Evolutionary conservation across 2,888 invertebrate species (phyloP).

Genomic region (Tholera decimalis): DNA sequence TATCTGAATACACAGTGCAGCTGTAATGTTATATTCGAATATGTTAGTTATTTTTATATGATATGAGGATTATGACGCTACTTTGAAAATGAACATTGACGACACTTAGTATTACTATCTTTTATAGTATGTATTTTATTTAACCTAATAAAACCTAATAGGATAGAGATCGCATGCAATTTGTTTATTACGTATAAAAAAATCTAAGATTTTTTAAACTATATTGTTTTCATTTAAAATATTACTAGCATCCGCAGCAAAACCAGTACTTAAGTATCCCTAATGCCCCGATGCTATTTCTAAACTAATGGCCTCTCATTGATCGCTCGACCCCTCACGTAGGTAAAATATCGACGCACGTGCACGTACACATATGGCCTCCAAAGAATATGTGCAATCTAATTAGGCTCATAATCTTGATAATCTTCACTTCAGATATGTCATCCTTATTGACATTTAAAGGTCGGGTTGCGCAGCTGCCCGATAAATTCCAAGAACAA

Average conservation of each 20-base stretch:
- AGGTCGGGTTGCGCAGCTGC: constrained; percentile 56
- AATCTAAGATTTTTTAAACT: too few species aligned
- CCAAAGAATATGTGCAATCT: constrained; percentile 67
- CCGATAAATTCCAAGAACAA: constrained; percentile 29
- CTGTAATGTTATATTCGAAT: background rate
- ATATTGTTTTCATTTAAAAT: constrained; percentile 7
- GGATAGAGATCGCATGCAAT: too few species aligned
- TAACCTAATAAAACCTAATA: background rate
- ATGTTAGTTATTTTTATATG: background rate
- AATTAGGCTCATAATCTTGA: constrained; percentile 69
- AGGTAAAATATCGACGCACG: constrained; percentile 68
- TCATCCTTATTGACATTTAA: constrained; percentile 60
- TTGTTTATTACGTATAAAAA: too few species aligned
- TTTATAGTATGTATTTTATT: background rate
- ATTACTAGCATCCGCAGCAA: constrained; percentile 1
- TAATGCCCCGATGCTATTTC: constrained; percentile 47
- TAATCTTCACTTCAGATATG: constrained; percentile 59
- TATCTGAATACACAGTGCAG: background rate
- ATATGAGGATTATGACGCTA: background rate
- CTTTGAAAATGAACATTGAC: background rate
- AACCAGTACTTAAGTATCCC: constrained; percentile 23
- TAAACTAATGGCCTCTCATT: constrained; percentile 67
- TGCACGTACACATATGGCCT: constrained; percentile 68
- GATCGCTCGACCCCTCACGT: constrained; percentile 72
- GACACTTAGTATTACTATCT: background rate